Percentiles rank a stretch among this genome's conserved stretches.
Evolutionary conservation across 2,797 vertebrate genomes (phyloP).

Genomic region (Macrochelys suwanniensis): DNA sequence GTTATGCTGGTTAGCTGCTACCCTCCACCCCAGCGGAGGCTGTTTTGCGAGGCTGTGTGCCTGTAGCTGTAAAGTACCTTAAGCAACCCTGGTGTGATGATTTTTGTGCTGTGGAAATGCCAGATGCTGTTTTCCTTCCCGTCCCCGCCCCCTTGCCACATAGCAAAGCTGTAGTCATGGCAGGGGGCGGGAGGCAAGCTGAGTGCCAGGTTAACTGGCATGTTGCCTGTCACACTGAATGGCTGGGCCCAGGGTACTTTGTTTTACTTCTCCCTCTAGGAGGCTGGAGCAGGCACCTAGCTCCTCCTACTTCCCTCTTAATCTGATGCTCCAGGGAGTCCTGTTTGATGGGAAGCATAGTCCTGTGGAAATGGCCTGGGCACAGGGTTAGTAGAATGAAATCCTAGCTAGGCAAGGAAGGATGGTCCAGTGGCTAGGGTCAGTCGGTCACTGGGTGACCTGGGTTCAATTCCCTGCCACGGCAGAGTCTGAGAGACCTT

Average conservation of each 20-base stretch:
- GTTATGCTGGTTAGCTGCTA: neutral
- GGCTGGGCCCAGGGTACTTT: neutral
- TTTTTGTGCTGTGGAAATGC: neutral
- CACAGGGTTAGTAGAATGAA: neutral
- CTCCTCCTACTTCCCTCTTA: neutral
- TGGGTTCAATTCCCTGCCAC: neutral
- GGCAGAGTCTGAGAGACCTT: neutral
- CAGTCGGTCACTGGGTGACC: neutral
- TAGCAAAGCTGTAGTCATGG: neutral
- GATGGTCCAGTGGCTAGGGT: neutral
- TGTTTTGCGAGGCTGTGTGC: neutral
- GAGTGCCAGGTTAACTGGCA: neutral
- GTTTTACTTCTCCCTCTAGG: neutral
- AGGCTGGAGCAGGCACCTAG: neutral
- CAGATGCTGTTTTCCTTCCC: neutral
- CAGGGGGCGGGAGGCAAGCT: neutral
- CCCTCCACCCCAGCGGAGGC: neutral
- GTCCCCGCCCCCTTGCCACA: neutral
- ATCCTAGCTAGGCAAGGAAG: neutral
- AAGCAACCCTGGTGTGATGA: neutral
- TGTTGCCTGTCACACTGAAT: neutral
- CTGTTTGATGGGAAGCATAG: neutral
- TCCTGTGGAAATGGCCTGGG: neutral
- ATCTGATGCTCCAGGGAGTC: no score
- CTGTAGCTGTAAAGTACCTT: neutral